A percentile compares a stretch with the other conserved stretches of the same genome.
phyloP scores from a whole-genome alignment of 2,888 invertebrate genomes.

The Morpho achilles region DNA sequence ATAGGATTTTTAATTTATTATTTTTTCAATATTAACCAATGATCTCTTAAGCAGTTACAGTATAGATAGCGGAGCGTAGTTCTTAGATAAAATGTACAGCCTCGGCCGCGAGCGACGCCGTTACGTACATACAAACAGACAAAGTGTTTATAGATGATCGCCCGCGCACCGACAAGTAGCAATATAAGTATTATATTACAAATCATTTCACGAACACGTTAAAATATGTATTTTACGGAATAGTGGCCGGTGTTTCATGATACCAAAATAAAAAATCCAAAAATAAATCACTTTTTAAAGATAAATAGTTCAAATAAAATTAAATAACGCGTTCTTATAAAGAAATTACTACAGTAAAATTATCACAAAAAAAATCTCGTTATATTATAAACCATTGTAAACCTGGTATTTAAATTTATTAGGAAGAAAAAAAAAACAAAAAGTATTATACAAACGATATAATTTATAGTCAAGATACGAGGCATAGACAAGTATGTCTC shows the following conservation, averaged over 20 bases:
- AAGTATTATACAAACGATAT: no score
- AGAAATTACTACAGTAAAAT: no score
- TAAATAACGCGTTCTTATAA: no score
- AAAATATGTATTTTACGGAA: slow-evolving; percentile 21
- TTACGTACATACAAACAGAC: slow-evolving; percentile 23
- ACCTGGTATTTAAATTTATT: no score
- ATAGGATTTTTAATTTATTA: slow-evolving; percentile 53
- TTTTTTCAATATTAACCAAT: slow-evolving; percentile 72
- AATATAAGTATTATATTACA: slow-evolving; percentile 47
- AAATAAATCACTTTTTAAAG: no score
- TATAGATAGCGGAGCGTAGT: slow-evolving; percentile 63
- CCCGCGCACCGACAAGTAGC: slow-evolving; percentile 27
- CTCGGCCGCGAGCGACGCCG: slow-evolving; percentile 17
- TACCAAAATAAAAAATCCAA: no score
- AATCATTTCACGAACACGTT: slow-evolving; percentile 48
- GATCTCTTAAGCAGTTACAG: slow-evolving; percentile 69
- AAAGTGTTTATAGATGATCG: slow-evolving; percentile 17
- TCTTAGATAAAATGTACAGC: slow-evolving; percentile 40
- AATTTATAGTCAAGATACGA: no score
- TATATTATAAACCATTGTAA: no score
- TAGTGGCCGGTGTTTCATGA: not conserved
- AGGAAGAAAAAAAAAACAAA: no score
- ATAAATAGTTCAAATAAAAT: no score
- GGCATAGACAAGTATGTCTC: no score
- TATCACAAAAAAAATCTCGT: no score